A percentile compares a stretch with the other conserved stretches of the same genome.
Conservation (phyloP, 2,113 vertebrate genomes). For the Agelaius phoeniceus region DNA sequence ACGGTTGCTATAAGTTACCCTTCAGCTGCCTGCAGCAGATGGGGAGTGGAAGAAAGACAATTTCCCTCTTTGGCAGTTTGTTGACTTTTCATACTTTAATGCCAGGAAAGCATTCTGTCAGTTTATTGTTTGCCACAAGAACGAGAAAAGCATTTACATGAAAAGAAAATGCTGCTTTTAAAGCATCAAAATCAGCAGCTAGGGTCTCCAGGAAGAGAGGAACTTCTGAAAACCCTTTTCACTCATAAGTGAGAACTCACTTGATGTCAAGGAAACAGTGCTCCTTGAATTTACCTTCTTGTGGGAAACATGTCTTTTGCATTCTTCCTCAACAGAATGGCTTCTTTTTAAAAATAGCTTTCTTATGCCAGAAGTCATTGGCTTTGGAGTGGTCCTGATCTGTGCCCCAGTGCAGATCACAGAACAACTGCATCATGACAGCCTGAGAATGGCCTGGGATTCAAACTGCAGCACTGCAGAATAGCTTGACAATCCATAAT, state of each 20-base stretch:
- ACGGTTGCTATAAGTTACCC: conserved; percentile 45
- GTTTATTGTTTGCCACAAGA: conserved; percentile 1
- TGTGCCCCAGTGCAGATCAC: neutral
- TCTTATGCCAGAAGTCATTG: neutral
- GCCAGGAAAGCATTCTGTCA: neutral
- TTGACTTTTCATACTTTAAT: conserved; percentile 5
- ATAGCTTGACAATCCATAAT: neutral
- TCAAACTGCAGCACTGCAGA: neutral
- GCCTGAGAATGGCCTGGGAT: neutral
- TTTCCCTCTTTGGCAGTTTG: neutral
- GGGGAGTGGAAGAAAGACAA: conserved; percentile 22
- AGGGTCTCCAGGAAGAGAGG: neutral
- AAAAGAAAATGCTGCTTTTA: neutral
- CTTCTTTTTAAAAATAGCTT: neutral
- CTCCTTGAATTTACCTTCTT: neutral
- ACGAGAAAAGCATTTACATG: neutral
- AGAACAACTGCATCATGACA: neutral
- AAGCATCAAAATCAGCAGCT: neutral
- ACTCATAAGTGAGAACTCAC: neutral
- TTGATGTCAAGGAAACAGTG: neutral
- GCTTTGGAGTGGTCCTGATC: neutral
- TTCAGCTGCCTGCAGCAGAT: conserved; percentile 36
- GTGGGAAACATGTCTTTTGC: neutral
- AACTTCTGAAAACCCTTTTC: neutral
- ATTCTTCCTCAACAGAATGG: neutral